Percentiles rank a stretch among this genome's conserved stretches.
Conservation (phyloP, 92 coral and sea anemone species). For the Hydrozoanthus gracilis region DNA sequence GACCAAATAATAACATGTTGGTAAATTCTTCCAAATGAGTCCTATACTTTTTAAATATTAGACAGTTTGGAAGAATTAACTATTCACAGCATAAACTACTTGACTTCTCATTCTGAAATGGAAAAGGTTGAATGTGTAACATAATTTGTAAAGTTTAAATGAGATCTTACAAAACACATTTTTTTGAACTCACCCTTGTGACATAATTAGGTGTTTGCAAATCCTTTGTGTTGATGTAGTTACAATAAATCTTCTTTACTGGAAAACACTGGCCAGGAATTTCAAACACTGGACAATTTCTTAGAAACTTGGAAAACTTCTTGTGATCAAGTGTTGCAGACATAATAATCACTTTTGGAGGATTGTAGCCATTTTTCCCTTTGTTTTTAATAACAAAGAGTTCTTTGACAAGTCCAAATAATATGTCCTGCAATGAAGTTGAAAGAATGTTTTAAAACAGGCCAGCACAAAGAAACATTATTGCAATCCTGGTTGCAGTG, state of each 20-base stretch:
- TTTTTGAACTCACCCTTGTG: constrained; percentile 64
- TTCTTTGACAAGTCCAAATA: constrained; percentile 91
- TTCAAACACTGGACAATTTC: constrained; percentile 88
- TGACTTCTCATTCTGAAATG: no score
- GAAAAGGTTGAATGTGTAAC: no score
- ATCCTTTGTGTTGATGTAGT: constrained; percentile 75
- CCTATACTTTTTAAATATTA: no score
- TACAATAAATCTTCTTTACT: constrained; percentile 74
- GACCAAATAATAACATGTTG: background rate
- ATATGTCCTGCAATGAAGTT: constrained; percentile 73
- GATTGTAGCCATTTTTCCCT: background rate
- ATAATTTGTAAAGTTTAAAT: background rate
- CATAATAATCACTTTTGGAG: constrained; percentile 85
- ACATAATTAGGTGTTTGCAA: constrained; percentile 84
- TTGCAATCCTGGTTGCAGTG: no score
- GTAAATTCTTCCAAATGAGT: no score
- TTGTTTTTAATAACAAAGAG: constrained; percentile 57
- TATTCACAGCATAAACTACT: no score
- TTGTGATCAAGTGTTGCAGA: constrained; percentile 91
- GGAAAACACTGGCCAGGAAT: constrained; percentile 91
- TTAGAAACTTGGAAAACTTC: constrained; percentile 87
- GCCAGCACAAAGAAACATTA: background rate
- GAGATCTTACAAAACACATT: background rate
- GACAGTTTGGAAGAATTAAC: no score
- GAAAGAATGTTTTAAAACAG: background rate